These are phyloP conservation scores for Myotis planiceps DNA, from an alignment of 2,797 vertebrate genomes.

Conservation along the genomic window DNA sequence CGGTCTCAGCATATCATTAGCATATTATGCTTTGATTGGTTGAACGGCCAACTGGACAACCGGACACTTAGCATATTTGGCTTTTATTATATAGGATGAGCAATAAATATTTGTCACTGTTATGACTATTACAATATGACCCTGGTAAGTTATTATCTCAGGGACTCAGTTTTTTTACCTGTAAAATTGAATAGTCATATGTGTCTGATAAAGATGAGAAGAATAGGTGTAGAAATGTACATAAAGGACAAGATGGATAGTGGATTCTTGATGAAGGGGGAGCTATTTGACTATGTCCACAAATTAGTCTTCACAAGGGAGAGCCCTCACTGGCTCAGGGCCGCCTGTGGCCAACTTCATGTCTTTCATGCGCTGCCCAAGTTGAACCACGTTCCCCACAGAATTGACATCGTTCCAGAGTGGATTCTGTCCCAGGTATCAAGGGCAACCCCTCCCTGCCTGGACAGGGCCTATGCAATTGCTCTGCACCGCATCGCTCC, in stretches of 20 bases:
- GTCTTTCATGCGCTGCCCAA: constrained; percentile 47
- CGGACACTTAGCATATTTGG: too few relatives aligned
- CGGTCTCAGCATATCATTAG: too few relatives aligned
- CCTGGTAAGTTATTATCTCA: not conserved
- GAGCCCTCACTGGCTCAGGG: not conserved
- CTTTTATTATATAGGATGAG: too few relatives aligned
- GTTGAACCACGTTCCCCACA: constrained; percentile 8
- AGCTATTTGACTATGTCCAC: not conserved
- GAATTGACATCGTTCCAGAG: constrained; percentile 27
- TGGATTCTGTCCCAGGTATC: not conserved
- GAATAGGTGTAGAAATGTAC: not conserved
- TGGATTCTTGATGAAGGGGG: not conserved
- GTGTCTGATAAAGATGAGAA: not conserved
- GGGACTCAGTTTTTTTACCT: not conserved
- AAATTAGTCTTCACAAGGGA: not conserved
- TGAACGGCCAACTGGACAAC: too few relatives aligned
- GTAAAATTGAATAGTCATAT: not conserved
- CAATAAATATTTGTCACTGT: not conserved
- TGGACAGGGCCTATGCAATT: not conserved
- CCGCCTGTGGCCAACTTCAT: not conserved
- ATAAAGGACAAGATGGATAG: not conserved
- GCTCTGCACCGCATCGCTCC: not conserved
- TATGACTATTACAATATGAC: not conserved
- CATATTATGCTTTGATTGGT: too few relatives aligned
- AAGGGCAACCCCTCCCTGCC: not conserved